phyloP scores from a whole-genome alignment of 2,888 invertebrate genomes.

The Drosophila gaucha region DNA sequence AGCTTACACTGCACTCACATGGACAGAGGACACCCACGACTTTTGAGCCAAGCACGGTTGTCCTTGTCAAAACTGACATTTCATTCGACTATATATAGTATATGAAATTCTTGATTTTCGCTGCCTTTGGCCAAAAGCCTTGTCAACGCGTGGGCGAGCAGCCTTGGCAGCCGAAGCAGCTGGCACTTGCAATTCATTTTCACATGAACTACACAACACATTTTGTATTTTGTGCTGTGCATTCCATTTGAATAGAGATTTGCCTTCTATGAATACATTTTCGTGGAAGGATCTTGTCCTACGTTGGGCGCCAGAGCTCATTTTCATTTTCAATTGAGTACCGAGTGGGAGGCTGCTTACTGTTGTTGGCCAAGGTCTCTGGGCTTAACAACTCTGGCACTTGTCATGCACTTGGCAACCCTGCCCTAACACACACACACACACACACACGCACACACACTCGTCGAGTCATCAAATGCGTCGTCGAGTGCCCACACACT shows the following conservation, averaged over 20 bases:
- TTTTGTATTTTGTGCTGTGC: constrained; percentile 3
- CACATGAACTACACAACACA: neutral
- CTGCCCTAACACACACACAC: constrained; percentile 13
- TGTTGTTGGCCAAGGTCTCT: constrained; percentile 55
- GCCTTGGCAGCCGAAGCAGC: constrained; percentile 21
- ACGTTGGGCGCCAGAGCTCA: constrained; percentile 25
- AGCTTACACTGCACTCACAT: no score
- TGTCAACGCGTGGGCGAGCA: constrained; percentile 10
- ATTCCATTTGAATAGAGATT: constrained; percentile 33
- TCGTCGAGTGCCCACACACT: constrained; percentile 44
- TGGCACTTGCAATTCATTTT: constrained; percentile 32
- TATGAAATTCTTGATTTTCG: constrained; percentile 3
- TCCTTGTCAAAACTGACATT: constrained; percentile 31
- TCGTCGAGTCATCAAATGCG: constrained; percentile 33
- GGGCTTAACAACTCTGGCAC: constrained; percentile 41
- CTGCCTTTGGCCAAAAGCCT: constrained; percentile 27
- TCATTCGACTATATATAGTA: neutral
- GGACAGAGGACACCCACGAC: neutral
- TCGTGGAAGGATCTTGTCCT: constrained; percentile 8
- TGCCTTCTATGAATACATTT: constrained; percentile 36
- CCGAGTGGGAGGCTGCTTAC: constrained; percentile 3
- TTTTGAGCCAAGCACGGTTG: neutral
- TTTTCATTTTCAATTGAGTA: constrained; percentile 60
- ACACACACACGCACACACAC: constrained; percentile 10
- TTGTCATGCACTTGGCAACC: constrained; percentile 44